These are phyloP conservation scores for Ictidomys tridecemlineatus DNA, from an alignment of 2,113 vertebrate species.

Conservation along the genomic window DNA sequence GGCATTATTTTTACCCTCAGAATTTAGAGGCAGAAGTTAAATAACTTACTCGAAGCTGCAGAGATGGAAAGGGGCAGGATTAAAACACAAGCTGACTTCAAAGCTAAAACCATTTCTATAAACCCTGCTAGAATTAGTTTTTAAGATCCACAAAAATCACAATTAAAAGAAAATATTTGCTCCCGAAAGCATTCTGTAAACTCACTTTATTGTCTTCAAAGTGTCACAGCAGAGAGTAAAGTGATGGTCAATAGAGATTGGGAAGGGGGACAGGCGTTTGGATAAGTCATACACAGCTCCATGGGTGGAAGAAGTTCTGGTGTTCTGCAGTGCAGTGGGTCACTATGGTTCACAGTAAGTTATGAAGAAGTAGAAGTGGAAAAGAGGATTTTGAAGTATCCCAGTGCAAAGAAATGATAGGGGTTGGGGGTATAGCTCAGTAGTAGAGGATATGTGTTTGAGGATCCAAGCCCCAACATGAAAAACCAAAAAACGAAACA, in stretches of 20 bases:
- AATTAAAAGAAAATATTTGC: neutral
- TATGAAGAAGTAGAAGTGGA: neutral
- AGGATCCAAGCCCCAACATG: neutral
- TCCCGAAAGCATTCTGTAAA: neutral
- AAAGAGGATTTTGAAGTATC: neutral
- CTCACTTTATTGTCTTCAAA: neutral
- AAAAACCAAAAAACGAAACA: neutral
- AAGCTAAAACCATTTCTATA: neutral
- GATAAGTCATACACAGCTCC: no score
- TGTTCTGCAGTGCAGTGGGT: neutral
- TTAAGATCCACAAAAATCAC: constrained; percentile 7
- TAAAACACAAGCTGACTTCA: neutral
- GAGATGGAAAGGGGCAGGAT: neutral
- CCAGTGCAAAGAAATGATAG: no score
- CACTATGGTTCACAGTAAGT: no score
- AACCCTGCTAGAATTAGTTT: neutral
- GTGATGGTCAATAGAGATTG: neutral
- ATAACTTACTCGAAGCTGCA: neutral
- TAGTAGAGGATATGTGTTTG: neutral
- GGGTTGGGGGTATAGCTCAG: neutral
- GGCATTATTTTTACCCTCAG: neutral
- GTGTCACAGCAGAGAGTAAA: neutral
- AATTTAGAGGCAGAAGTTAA: neutral
- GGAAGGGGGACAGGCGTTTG: no score
- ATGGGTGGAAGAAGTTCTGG: rapidly evolving